phyloP scores from a whole-genome alignment of 2,113 vertebrate species.

The Cynopterus brachyotis region DNA sequence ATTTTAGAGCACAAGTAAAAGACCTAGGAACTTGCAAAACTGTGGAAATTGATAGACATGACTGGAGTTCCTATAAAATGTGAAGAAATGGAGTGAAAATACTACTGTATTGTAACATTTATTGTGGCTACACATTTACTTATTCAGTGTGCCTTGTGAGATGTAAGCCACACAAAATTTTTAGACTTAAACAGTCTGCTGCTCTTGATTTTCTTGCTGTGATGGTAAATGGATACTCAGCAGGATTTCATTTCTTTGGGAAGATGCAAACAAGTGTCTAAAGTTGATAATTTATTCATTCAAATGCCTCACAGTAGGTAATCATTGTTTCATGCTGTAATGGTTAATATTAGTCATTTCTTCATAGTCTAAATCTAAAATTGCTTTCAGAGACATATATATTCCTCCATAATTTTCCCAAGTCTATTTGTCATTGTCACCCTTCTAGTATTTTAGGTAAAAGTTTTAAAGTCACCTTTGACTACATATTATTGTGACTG shows the following conservation, averaged over 20 bases:
- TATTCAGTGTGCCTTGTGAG: not conserved
- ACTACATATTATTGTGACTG: not conserved
- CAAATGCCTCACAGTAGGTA: not conserved
- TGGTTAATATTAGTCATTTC: slow-evolving; percentile 20
- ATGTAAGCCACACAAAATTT: not conserved
- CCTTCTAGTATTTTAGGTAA: not conserved
- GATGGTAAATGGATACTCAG: slow-evolving; percentile 13
- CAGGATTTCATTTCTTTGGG: slow-evolving; percentile 25
- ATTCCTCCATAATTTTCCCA: not conserved
- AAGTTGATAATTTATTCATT: slow-evolving; percentile 37
- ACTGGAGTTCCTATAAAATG: not conserved
- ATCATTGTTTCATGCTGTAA: slow-evolving; percentile 12
- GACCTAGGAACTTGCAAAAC: not conserved
- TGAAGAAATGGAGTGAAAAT: not conserved
- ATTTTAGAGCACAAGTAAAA: not conserved
- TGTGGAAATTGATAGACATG: not conserved
- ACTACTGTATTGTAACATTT: not conserved
- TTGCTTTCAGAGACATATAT: not conserved
- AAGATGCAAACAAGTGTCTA: slow-evolving; percentile 16
- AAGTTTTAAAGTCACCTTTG: not conserved
- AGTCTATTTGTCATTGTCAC: not conserved
- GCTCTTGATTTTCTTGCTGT: slow-evolving; percentile 35
- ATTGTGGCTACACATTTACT: not conserved
- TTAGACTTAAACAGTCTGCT: not conserved
- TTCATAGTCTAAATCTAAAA: not conserved